Base-by-base conservation (phyloP, 37 sponge, comb jelly and placozoan genomes). In the Agelas oroides region DNA sequence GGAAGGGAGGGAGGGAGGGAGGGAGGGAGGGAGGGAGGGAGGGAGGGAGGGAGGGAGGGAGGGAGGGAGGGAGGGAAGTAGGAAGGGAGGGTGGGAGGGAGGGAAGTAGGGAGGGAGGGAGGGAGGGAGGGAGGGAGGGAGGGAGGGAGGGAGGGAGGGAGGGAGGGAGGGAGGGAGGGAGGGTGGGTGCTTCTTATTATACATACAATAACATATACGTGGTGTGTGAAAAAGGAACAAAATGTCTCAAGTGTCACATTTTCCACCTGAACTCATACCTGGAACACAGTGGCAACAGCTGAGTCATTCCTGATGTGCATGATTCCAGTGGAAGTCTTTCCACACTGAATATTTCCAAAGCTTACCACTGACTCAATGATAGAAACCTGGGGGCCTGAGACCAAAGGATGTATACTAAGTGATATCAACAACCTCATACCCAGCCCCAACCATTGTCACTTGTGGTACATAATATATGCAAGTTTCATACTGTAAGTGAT, bases 291-390 rank as follows among this genome's bases (percentile, higher is more conserved):
- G 36, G 79, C 57, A 0, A 88, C 80, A 71, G 63, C 59, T 32
- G 96, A 96, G 19, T 88, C 25, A 72, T 96, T 96, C 55, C 59
- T 84, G 31, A 96, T 79, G 71, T 79, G 85, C 31, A 96, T 23
- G 27, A 75, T 58, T 40, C 65, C 83, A 65, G 71, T 69, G 52
- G 83, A 21, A 21, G 73, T 35, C 30, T 77, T 72, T 19, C 92
- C 91, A 93, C 87, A 77, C 61, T 77, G 77, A 52, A 92, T 65
- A 59, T 79, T 92, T 34, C 88, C 93, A 84, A 96, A 96, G 65
- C 66, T 66, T 0, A 90, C 40, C 21, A 68, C 57, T n/a, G 55
- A 58, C 0, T 83, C 83, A 21, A 70, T 76, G 18, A 92, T 63
- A 18, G 19, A 46, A 0, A 96, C 87, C 23, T 57, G 37, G 23